A percentile compares a stretch with the other conserved stretches of the same genome.
Evolutionary conservation across 2,797 vertebrate genomes (phyloP).

Genomic region (Danionella dracula): DNA sequence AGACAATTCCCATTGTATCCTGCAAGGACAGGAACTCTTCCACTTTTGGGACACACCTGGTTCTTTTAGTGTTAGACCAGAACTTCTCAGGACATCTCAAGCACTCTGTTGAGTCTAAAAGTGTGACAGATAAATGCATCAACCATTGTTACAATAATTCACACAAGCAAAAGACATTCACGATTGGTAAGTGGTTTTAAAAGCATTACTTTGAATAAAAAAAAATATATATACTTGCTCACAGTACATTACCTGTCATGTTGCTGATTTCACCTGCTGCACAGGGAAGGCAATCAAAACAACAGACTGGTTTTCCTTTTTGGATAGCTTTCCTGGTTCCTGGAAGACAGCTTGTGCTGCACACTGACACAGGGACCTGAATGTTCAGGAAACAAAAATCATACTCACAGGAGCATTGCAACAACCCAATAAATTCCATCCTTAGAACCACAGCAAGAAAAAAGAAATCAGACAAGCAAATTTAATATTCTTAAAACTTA

Average conservation of each 20-base stretch:
- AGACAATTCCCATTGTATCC: constrained; percentile 51
- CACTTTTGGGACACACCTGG: constrained; percentile 43
- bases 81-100: constrained; percentile 44
- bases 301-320: constrained; percentile 52
- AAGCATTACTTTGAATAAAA: too few species aligned
- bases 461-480: too few species aligned
- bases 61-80: constrained; percentile 47
- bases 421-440: not conserved
- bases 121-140: not conserved
- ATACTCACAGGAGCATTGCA: not conserved
- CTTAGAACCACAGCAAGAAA: too few species aligned
- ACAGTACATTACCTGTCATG: constrained; percentile 35
- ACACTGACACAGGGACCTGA: constrained; percentile 50
- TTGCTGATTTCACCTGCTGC: constrained; percentile 54
- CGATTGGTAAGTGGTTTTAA: too few species aligned
- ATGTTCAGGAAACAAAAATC: not conserved
- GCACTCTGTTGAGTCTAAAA: constrained; percentile 45
- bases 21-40: constrained; percentile 59
- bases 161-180: too few species aligned
- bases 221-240: too few species aligned
- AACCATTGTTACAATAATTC: not conserved
- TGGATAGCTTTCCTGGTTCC: constrained; percentile 48
- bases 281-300: constrained; percentile 53
- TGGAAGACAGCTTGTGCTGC: constrained; percentile 44
- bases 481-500: too few species aligned